phyloP scores from a whole-genome alignment of 2,113 vertebrate genomes.

The Upupa epops region DNA sequence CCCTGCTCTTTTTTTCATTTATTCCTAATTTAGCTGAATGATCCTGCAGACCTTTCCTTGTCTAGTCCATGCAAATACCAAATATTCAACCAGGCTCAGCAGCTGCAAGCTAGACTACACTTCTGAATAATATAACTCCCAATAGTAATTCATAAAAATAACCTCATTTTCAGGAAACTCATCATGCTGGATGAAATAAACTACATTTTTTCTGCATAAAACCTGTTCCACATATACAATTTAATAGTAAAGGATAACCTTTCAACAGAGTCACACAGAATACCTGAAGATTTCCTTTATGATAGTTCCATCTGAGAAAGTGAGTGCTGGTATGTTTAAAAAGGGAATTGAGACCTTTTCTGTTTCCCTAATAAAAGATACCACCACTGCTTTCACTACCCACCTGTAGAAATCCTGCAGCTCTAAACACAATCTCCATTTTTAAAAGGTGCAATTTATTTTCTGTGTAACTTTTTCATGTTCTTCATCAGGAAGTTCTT shows the following conservation, averaged over 20 bases:
- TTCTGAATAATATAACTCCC: not conserved
- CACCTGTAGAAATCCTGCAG: not conserved
- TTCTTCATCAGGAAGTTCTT: not conserved
- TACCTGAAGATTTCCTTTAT: not conserved
- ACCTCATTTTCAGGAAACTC: not conserved
- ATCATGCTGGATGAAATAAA: not conserved
- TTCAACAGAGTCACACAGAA: not conserved
- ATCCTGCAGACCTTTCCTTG: not conserved
- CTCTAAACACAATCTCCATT: not conserved
- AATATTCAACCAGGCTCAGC: not conserved
- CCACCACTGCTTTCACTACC: not conserved
- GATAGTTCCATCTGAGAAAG: not conserved
- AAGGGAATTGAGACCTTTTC: not conserved
- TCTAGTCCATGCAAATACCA: not conserved
- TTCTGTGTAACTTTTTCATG: not conserved
- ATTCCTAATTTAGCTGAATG: not conserved
- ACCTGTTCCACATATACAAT: not conserved
- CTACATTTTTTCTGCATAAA: not conserved
- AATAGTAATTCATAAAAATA: not conserved
- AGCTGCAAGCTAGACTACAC: not conserved
- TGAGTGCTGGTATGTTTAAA: not conserved
- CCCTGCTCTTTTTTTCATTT: not conserved
- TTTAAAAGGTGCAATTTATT: not conserved
- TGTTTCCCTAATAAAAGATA: not conserved
- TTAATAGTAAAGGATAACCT: not conserved